Conservation (phyloP, 2,113 vertebrate species). For the Pluvianellus socialis region DNA sequence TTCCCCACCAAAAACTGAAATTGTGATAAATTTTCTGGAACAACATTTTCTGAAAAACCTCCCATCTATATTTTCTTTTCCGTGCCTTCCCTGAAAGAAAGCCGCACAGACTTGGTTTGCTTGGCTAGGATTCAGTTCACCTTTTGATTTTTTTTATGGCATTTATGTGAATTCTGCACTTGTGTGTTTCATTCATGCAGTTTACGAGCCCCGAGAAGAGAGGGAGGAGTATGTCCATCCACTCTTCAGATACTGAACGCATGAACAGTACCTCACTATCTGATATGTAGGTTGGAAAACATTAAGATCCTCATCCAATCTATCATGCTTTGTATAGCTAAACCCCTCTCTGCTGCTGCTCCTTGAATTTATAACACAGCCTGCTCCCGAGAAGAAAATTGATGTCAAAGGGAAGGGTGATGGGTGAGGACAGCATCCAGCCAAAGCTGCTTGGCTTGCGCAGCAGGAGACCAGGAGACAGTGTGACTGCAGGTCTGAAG, state of each 20-base stretch:
- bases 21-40: neutral
- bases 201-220: neutral
- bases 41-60: neutral
- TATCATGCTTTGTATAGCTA: neutral
- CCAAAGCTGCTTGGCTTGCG: neutral
- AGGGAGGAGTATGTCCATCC: neutral
- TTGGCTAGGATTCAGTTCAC: neutral
- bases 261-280: neutral
- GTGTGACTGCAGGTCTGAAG: neutral
- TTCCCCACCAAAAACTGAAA: neutral
- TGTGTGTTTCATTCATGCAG: neutral
- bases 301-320: neutral
- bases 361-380: neutral
- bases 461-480: neutral
- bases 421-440: neutral
- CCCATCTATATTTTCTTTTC: neutral
- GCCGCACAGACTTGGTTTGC: neutral
- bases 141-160: neutral
- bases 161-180: neutral
- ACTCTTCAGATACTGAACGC: neutral
- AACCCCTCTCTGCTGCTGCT: neutral
- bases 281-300: neutral
- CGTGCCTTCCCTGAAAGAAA: neutral
- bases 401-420: neutral
- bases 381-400: neutral